Conservation (phyloP, 2,888 invertebrate genomes). For the Charanyca ferruginea region DNA sequence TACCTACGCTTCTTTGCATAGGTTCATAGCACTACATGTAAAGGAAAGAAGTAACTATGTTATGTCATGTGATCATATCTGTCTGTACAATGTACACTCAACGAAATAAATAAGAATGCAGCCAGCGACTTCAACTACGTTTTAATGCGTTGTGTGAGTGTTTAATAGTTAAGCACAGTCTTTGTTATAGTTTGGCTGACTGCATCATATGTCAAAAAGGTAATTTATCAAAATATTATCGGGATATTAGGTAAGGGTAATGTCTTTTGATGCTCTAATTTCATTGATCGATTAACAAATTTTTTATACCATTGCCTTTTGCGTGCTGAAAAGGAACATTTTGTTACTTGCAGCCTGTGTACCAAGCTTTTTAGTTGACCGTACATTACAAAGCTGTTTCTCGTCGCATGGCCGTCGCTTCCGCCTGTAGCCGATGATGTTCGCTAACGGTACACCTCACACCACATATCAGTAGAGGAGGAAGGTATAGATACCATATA, state of each 20-base stretch:
- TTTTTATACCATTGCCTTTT: too few relatives aligned
- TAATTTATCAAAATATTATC: too few relatives aligned
- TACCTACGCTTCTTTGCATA: not conserved
- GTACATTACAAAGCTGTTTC: conserved; percentile 12
- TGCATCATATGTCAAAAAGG: not conserved
- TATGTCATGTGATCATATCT: conserved; percentile 24
- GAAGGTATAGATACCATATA: conserved; percentile 18
- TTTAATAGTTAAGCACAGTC: not conserved
- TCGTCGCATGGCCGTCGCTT: conserved; percentile 27
- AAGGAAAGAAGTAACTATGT: conserved; percentile 24
- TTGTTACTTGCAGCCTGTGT: not conserved
- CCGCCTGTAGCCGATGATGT: conserved; percentile 40
- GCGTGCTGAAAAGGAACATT: not conserved
- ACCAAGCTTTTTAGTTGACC: not conserved
- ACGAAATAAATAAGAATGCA: not conserved
- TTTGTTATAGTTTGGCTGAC: not conserved
- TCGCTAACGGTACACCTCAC: conserved; percentile 36
- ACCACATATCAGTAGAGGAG: conserved; percentile 14
- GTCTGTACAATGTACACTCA: conserved; percentile 6
- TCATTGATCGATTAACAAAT: too few relatives aligned
- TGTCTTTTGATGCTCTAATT: too few relatives aligned
- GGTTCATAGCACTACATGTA: conserved; percentile 9
- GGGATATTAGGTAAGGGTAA: too few relatives aligned
- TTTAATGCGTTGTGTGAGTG: not conserved
- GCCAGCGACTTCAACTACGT: not conserved